Evolutionary conservation across 2,113 vertebrate species (phyloP).

Genomic region (Bufo bufo): DNA sequence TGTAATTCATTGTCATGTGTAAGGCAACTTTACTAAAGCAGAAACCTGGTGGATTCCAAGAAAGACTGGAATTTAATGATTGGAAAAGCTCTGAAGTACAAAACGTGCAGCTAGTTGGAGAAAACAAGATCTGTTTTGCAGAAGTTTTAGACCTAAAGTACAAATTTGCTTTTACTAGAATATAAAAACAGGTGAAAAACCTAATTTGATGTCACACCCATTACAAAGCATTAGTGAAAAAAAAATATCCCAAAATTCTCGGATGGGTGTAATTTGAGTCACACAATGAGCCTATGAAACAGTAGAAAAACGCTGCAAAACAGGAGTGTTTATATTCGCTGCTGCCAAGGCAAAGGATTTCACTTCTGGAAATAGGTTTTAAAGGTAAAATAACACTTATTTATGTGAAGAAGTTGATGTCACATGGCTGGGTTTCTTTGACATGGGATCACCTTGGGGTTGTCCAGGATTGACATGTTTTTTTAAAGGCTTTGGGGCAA

Average conservation of each 20-base stretch:
- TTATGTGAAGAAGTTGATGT: too few species aligned
- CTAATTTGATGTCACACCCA: neutral
- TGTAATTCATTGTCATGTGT: neutral
- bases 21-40: neutral
- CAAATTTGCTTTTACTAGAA: neutral
- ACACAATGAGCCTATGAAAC: neutral
- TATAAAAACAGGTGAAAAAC: neutral
- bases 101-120: neutral
- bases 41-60: neutral
- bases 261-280: neutral
- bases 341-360: neutral
- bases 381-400: neutral
- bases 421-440: too few species aligned
- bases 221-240: neutral
- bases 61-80: neutral
- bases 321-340: neutral
- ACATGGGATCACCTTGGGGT: too few species aligned
- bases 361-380: neutral
- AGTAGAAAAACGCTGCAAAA: neutral
- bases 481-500: too few species aligned
- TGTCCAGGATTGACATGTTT: too few species aligned
- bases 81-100: neutral
- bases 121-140: constrained; percentile 5
- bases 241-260: neutral
- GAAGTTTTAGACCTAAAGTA: neutral